These are phyloP conservation scores for Acromyrmex echinatior DNA, from an alignment of 1,140 invertebrate genomes.

Conservation along the genomic window DNA sequence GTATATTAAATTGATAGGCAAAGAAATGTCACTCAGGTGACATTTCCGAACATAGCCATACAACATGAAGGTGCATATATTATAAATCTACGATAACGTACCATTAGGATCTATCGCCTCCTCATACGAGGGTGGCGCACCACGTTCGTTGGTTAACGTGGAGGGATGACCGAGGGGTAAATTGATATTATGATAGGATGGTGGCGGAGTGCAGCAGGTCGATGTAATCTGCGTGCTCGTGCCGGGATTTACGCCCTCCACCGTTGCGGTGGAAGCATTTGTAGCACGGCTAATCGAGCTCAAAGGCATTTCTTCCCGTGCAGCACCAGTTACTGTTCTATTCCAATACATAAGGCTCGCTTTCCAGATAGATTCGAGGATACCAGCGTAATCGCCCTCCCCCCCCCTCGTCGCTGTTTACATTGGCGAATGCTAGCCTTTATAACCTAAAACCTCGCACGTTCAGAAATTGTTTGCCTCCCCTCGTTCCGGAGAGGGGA, in stretches of 20 bases:
- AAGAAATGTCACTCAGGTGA: too few species aligned
- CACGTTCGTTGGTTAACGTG: constrained; percentile 76
- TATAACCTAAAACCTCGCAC: constrained; percentile 42
- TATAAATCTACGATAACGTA: constrained; percentile 67
- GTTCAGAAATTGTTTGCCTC: not conserved
- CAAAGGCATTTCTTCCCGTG: constrained; percentile 73
- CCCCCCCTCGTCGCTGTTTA: not conserved
- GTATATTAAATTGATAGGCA: too few species aligned
- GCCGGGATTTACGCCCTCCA: constrained; percentile 71
- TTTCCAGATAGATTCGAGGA: not conserved
- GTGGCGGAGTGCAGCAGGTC: constrained; percentile 79
- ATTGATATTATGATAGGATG: constrained; percentile 81
- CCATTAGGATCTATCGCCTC: constrained; percentile 88
- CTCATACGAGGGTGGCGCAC: constrained; percentile 87
- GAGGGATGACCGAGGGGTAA: constrained; percentile 77
- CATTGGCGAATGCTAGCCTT: not conserved
- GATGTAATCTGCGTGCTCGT: constrained; percentile 67
- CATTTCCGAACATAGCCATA: too few species aligned
- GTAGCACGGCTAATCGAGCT: constrained; percentile 67
- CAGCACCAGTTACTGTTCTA: constrained; percentile 41
- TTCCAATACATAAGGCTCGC: constrained; percentile 74
- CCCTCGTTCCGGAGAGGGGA: not conserved
- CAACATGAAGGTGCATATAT: too few species aligned
- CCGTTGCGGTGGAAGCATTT: constrained; percentile 37
- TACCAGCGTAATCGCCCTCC: not conserved